phyloP scores from a whole-genome alignment of 2,888 invertebrate genomes.

The Tridacna gigas region DNA sequence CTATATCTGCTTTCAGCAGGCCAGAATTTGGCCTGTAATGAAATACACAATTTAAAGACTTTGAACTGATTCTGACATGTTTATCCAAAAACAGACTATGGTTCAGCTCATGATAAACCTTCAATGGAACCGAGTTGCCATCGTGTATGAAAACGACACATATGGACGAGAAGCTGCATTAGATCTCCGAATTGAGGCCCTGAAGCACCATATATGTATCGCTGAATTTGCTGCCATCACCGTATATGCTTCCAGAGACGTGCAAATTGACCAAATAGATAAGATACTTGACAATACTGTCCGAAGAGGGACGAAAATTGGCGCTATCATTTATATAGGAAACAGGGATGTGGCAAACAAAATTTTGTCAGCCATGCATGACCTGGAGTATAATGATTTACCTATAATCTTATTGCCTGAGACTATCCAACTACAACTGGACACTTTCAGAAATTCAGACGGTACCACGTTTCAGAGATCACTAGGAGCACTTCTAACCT shows the following conservation, averaged over 20 bases:
- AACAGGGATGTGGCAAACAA: not conserved
- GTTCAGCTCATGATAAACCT: not conserved
- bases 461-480: not conserved
- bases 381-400: not conserved
- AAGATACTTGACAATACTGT: not conserved
- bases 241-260: not conserved
- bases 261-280: not conserved
- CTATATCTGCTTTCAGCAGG: no score
- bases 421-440: not conserved
- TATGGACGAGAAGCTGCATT: not conserved
- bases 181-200: not conserved
- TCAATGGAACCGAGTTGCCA: not conserved
- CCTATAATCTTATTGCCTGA: not conserved
- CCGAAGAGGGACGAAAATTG: not conserved
- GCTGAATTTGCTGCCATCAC: not conserved
- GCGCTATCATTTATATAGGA: not conserved
- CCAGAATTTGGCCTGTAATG: no score
- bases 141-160: constrained; percentile 1
- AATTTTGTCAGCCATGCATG: not conserved
- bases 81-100: not conserved
- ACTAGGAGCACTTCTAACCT: not conserved
- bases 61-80: no score
- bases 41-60: no score
- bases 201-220: not conserved
- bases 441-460: not conserved